Base-by-base conservation (phyloP, 1,140 invertebrate genomes). In the Drosophila kikkawai region DNA sequence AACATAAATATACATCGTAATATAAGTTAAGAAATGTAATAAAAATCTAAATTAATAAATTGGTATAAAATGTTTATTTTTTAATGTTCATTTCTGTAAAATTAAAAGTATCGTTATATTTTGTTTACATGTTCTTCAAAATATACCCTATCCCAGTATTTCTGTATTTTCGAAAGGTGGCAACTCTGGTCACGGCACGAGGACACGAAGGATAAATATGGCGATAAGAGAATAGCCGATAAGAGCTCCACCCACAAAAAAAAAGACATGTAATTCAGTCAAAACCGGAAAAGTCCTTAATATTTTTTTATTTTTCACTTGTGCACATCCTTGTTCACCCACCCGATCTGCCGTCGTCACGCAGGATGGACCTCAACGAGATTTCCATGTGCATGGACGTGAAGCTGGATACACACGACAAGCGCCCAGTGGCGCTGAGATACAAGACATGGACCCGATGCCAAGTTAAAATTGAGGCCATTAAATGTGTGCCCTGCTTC, bases 401-500 rank as follows among this genome's bases (percentile, higher is more conserved):
- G 37, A 93, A 93, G 68, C 59, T 93, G 51, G 92, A 93, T 76
- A 91, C 92, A 66, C 82, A 92, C 58, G 92, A 91, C 70, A 92
- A 92, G 73, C 91, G 91, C 41, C 65, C 85, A 44, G 73, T 88
- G 74, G 81, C 91, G 5, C 51, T 87, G 53, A 79, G 79, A 37
- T 92, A 92, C 47, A 92, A 86, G 56, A 80, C 70, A 0, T 93
- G 92, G 92, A 93, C 82, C 15, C 83, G 67, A 76, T 93, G 92
- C 56, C 73, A 79, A 32, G 92, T 93, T 15, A 93, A 92, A 76
- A 92, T 93, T 45, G 92, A 93, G 64, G 92, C 92, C 13, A 91
- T 93, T n/a, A 93, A 93, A 50, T 93, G 90, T 77, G 75, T 93
- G 42, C 92, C 92, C 19, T 92, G 92, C 47, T 93, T 88, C 39